Evolutionary conservation across 2,797 vertebrate species (phyloP).

Genomic region (Macropodus opercularis): DNA sequence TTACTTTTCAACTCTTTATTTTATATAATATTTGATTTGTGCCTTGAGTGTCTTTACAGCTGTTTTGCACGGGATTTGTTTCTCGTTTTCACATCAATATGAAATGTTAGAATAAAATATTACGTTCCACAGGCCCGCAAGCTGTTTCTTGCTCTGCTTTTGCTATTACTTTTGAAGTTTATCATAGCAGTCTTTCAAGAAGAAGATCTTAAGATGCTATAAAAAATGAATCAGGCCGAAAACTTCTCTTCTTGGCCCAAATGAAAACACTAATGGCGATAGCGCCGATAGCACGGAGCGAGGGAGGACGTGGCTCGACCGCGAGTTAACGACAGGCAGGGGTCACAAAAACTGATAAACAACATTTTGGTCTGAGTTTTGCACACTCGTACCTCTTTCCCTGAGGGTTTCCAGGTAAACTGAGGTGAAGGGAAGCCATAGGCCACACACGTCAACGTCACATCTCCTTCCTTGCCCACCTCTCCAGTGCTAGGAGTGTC

Average conservation of each 20-base stretch:
- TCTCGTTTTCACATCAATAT: slow-evolving; percentile 19
- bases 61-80: slow-evolving; percentile 13
- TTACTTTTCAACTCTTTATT: too few relatives aligned
- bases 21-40: slow-evolving; percentile 24
- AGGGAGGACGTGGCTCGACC: too few relatives aligned
- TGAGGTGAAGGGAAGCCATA: slow-evolving; percentile 81
- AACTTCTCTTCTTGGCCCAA: slow-evolving; percentile 21
- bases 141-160: not conserved
- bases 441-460: slow-evolving; percentile 82
- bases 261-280: slow-evolving; percentile 6
- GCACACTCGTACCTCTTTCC: slow-evolving; percentile 76
- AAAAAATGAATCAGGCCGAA: slow-evolving; percentile 14
- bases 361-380: slow-evolving; percentile 6
- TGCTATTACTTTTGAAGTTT: slow-evolving; percentile 43
- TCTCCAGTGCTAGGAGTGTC: slow-evolving; percentile 39
- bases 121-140: not conserved
- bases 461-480: slow-evolving; percentile 78
- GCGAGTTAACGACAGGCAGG: not conserved
- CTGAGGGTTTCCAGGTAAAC: slow-evolving; percentile 85
- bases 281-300: not conserved
- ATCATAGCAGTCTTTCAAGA: slow-evolving; percentile 5
- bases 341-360: too few relatives aligned
- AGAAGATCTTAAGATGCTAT: slow-evolving; percentile 14
- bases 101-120: slow-evolving; percentile 30
- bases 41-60: slow-evolving; percentile 21